These are phyloP conservation scores for Ceratosolen fusciceps DNA, from an alignment of 1,140 invertebrate species.

Conservation along the genomic window DNA sequence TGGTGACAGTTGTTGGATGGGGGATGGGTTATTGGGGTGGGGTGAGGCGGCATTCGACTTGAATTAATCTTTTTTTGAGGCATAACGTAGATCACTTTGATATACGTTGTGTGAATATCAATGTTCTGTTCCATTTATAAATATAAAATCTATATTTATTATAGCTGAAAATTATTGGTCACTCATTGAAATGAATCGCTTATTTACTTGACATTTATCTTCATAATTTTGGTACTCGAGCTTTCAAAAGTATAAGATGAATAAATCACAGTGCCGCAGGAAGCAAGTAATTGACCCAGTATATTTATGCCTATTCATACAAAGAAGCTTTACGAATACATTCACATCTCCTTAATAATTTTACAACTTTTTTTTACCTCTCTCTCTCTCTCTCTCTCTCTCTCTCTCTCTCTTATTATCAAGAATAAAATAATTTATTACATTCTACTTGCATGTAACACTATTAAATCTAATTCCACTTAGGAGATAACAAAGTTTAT, in stretches of 20 bases:
- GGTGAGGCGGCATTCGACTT: too few species aligned
- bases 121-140: too few species aligned
- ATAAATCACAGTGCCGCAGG: neutral
- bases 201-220: neutral
- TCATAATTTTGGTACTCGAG: neutral
- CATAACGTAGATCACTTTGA: too few species aligned
- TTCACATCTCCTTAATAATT: neutral
- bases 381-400: too few species aligned
- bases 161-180: neutral
- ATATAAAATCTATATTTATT: too few species aligned
- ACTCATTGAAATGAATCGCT: neutral
- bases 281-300: neutral
- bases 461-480: neutral
- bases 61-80: too few species aligned
- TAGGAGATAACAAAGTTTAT: neutral
- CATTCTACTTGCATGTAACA: neutral
- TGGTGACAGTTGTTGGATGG: too few species aligned
- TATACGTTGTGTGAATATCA: too few species aligned
- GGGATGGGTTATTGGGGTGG: too few species aligned
- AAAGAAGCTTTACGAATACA: neutral
- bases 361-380: neutral
- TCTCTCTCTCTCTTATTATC: too few species aligned
- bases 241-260: neutral
- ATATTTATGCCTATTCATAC: neutral
- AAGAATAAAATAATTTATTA: neutral